Percentiles rank a stretch among this genome's conserved stretches.
Evolutionary conservation across 2,113 vertebrate species (phyloP).

Genomic region (Porphyrio hochstetteri): DNA sequence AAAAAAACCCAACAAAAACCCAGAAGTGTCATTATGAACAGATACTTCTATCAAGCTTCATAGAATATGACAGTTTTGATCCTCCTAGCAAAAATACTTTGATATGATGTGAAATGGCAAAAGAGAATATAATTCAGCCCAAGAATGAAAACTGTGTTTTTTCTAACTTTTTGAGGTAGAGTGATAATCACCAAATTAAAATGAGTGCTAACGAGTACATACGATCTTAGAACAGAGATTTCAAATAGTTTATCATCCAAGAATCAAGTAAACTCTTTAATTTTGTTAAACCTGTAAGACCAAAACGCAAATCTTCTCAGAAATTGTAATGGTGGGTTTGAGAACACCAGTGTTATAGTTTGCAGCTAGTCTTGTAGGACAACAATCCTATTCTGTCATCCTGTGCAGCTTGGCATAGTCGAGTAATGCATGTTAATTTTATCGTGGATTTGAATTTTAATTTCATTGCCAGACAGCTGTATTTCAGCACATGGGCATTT

Average conservation of each 20-base stretch:
- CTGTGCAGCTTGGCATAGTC: background rate
- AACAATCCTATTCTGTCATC: background rate
- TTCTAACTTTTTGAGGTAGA: background rate
- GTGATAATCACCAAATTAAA: background rate
- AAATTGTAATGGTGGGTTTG: background rate
- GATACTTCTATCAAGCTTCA: background rate
- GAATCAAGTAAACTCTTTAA: background rate
- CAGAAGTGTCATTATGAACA: background rate
- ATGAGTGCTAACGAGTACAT: background rate
- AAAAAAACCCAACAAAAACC: background rate
- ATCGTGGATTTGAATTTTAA: background rate
- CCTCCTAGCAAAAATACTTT: background rate
- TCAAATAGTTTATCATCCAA: background rate
- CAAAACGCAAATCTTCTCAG: background rate
- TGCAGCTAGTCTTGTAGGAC: background rate
- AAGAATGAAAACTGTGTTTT: background rate
- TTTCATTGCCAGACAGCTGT: background rate
- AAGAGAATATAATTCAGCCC: background rate
- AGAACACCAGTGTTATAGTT: background rate
- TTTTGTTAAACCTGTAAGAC: background rate
- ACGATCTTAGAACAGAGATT: background rate
- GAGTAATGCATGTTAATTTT: fast-evolving
- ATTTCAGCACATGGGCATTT: background rate
- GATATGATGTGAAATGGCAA: background rate
- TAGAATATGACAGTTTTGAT: background rate